Evolutionary conservation across 2,797 vertebrate species (phyloP).

Genomic region (Capromys pilorides): DNA sequence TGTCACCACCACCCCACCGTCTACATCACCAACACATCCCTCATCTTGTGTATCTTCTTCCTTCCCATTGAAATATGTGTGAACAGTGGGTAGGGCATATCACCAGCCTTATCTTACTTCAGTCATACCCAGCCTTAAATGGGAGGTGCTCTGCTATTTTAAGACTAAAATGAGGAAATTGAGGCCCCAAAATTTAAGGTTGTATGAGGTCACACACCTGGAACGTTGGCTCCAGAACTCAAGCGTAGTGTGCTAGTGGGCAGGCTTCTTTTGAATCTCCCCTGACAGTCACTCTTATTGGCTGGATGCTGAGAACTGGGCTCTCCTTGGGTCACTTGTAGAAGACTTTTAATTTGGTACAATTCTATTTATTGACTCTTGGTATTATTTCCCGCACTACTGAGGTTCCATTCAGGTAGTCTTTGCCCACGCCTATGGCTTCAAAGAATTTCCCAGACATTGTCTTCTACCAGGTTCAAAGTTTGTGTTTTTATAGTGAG

Average conservation of each 20-base stretch:
- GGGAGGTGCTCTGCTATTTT: accelerated
- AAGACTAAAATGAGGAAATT: neutral
- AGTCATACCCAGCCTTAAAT: neutral
- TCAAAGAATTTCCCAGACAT: neutral
- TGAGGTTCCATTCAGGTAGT: neutral
- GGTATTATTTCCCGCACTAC: neutral
- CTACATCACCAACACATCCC: neutral
- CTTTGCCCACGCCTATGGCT: neutral
- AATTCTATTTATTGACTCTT: neutral
- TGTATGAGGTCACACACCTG: no score
- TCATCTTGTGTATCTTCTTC: neutral
- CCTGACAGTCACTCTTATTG: neutral
- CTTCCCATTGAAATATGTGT: neutral
- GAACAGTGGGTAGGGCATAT: neutral
- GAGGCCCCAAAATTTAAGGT: neutral
- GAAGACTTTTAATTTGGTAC: neutral
- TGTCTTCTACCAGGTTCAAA: neutral
- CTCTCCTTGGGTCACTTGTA: neutral
- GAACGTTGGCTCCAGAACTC: neutral
- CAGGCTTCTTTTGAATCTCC: neutral
- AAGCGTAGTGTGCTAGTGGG: neutral
- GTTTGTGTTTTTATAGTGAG: neutral
- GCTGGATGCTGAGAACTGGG: neutral
- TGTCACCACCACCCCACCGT: neutral
- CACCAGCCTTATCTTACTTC: neutral